These are phyloP conservation scores for Falco naumanni DNA, from an alignment of 2,797 vertebrate species.

Conservation along the genomic window DNA sequence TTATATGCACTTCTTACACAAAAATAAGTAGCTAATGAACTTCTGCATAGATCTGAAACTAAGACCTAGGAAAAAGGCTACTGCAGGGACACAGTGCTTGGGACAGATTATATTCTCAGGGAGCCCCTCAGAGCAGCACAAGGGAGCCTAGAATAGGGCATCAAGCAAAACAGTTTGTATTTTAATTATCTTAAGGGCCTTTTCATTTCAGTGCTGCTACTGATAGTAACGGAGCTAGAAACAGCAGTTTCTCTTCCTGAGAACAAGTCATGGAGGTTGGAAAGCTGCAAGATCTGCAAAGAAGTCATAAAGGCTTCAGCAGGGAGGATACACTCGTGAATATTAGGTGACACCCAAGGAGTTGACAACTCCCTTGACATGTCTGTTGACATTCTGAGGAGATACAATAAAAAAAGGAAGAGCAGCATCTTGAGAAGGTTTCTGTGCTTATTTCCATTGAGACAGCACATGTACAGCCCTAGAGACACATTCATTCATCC, in stretches of 20 bases:
- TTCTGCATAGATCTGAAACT: not conserved
- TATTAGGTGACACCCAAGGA: not conserved
- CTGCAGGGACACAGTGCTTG: not conserved
- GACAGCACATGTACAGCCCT: not conserved
- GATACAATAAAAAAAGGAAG: not conserved
- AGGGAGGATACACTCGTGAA: not conserved
- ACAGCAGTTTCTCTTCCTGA: not conserved
- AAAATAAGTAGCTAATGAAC: not conserved
- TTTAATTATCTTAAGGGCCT: constrained; percentile 17
- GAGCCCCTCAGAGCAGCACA: not conserved
- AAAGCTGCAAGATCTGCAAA: not conserved
- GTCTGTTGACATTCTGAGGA: not conserved
- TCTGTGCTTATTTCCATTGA: not conserved
- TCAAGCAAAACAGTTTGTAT: not conserved
- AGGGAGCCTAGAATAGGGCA: not conserved
- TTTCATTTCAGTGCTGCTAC: not conserved
- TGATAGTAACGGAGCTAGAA: not conserved
- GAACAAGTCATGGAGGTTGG: not conserved
- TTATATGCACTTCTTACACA: not conserved
- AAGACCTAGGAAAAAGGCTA: not conserved
- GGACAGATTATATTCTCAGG: not conserved
- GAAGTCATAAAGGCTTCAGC: not conserved
- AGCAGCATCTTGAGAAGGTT: not conserved
- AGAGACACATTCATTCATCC: not conserved
- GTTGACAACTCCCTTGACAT: not conserved